Percentiles rank a stretch among this genome's conserved stretches.
These are phyloP conservation scores for Zenarchopterus dispar DNA, from an alignment of 2,797 vertebrate species.

Conservation along the genomic window DNA sequence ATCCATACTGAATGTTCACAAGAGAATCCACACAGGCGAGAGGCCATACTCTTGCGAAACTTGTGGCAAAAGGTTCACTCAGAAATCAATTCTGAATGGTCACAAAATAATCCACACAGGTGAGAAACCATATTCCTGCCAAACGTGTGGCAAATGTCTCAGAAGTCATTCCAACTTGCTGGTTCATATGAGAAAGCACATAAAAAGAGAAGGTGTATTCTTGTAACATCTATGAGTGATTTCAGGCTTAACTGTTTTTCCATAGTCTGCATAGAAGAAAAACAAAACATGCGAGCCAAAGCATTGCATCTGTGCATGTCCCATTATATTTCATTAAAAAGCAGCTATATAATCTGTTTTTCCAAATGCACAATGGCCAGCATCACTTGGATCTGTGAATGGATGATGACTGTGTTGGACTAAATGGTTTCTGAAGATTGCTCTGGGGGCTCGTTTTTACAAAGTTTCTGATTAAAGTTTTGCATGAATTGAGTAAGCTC, in stretches of 20 bases:
- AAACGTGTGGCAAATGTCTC: constrained; percentile 24
- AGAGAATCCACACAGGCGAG: constrained; percentile 26
- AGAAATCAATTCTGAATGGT: constrained; percentile 25
- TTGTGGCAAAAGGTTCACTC: constrained; percentile 31
- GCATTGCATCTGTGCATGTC: too few species aligned
- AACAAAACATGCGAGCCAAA: fast-evolving
- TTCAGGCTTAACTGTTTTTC: background rate
- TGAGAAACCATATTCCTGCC: constrained; percentile 25
- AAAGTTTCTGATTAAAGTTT: background rate
- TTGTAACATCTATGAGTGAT: constrained; percentile 5
- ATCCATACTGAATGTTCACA: constrained; percentile 33
- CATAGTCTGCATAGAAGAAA: background rate
- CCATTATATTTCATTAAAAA: background rate
- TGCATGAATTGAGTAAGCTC: background rate
- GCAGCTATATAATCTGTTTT: background rate
- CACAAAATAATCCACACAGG: constrained; percentile 26
- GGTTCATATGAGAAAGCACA: constrained; percentile 31
- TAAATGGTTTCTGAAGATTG: background rate
- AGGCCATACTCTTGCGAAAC: constrained; percentile 24
- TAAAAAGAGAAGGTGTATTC: background rate
- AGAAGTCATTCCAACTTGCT: constrained; percentile 22
- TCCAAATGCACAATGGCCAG: background rate
- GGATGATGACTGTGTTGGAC: background rate
- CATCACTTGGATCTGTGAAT: background rate
- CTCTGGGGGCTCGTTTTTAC: background rate